Conservation (phyloP, 2,888 invertebrate species). For the Lithophane socia region DNA sequence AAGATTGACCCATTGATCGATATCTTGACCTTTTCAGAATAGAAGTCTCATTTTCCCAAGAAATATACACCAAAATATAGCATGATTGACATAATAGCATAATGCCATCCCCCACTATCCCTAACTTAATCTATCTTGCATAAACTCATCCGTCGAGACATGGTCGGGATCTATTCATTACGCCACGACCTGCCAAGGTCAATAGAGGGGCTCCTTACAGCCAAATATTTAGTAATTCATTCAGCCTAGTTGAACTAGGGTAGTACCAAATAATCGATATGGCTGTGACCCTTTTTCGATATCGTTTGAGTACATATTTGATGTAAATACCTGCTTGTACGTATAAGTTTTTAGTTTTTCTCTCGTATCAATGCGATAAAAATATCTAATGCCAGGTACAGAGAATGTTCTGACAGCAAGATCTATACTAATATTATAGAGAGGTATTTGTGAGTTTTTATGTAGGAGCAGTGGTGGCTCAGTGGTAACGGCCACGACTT, state of each 20-base stretch:
- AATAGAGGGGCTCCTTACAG: slow-evolving; percentile 31
- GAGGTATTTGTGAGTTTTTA: neutral
- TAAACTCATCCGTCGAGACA: slow-evolving; percentile 48
- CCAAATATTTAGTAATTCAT: slow-evolving; percentile 54
- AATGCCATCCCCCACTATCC: neutral
- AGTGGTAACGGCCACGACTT: no score
- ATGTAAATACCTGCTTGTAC: neutral
- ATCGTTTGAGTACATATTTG: slow-evolving; percentile 39
- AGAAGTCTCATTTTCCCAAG: neutral
- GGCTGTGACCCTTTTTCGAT: slow-evolving; percentile 37
- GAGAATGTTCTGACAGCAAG: neutral
- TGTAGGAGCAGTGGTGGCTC: no score
- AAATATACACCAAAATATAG: neutral
- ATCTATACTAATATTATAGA: neutral
- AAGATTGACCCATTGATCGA: neutral
- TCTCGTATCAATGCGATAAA: neutral
- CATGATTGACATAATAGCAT: slow-evolving; percentile 1
- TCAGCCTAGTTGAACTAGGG: slow-evolving; percentile 36
- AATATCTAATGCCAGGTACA: no score
- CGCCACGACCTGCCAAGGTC: slow-evolving; percentile 44
- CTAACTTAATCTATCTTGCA: slow-evolving; percentile 47
- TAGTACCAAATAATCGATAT: slow-evolving; percentile 48
- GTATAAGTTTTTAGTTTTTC: neutral
- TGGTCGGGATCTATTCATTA: slow-evolving; percentile 43
- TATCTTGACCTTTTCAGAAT: slow-evolving; percentile 9